Base-by-base conservation (phyloP, 1,140 invertebrate genomes). In the Pogonognathellus flavescens region DNA sequence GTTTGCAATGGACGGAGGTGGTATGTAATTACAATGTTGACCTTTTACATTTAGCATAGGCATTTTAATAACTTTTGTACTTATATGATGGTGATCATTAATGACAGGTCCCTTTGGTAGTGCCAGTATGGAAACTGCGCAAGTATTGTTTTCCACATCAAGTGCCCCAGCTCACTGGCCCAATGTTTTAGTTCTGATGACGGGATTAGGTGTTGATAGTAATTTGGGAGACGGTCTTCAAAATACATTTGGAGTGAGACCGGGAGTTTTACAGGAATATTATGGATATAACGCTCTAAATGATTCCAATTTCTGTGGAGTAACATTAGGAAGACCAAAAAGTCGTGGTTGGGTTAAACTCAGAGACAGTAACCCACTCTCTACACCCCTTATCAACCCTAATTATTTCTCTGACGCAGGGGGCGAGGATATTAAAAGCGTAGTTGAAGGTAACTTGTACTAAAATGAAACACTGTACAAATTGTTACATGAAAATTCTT, bases 361-460 rank as follows among this genome's bases (percentile, higher is more conserved):
- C 1, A 93, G 93, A 84, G 95, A 93, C 55, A 92, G 91, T 41
- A 94, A 99, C 91, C 97, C 97, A 0, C 92, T 94, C 11, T 92
- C 95, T 4, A 93, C 95, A 88, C 97, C 97, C 0, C 93, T 95
- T 2, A 95, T 99, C 18, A 95, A 96, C 90, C 97, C 97, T 0
- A 97, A 97, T 89, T 97, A 97, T 89, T 95, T 97, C 89, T 94
- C 95, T 0, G 93, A 96, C 87, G 93, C 93, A 86, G 93, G 95
- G 88, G 96, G 97, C 86, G 92, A 96, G 13, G 91, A 94, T 86
- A 92, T 94, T 0, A 22, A 60, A 11, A 31, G n/a, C 14, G 9
- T 83, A 4, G 16, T 60, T 57, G 18, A 41, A 72, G 59, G 59
- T 60, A 60, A 59, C 31, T 6, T n/a, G n/a, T n/a, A n/a, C n/a